Base-by-base conservation (phyloP, 2,113 vertebrate genomes). In the Poicephalus meyeri region DNA sequence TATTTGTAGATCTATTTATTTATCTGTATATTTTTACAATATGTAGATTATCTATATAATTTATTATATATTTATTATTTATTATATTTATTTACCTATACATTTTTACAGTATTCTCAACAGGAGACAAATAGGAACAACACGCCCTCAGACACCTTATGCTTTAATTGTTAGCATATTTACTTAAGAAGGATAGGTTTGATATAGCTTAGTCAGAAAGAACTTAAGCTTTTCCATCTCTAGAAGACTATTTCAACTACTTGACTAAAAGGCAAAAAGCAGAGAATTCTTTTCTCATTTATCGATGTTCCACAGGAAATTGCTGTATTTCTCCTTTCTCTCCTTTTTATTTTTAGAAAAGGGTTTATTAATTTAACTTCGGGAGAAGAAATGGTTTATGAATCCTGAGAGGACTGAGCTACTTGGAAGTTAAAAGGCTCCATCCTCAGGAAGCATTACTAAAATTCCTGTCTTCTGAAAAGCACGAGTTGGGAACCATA, bases 1-100 rank as follows among this genome's bases (percentile, higher is more conserved):
- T 90, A 73, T 72, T 76, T 92, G 44, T 64, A 83, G 55, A 78
- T 85, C 84, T 94, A 92, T 83, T 72, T 86, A 65, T 82, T 90
- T 39, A 46, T 31, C 25, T 82, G 35, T 60, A 13, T 23, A 55
- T 60, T 90, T 94, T 92, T 84, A 80, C 28, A 46, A 47, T 35
- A 9, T 16, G 20, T 58, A 35, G 20, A 35, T 35, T 23, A 21
- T 9, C 5, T 33, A 35, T 58, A 58, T n/a, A 24, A 35, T 15
- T 58, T 16, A 24, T 58, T 58, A 58, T 23, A 24, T 58, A 58
- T 35, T 58, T 58, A 23, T 58, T 58, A 66, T 87, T 89, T 94
- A 92, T 20, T 55, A 20, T 33, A 19, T 83, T 76, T 82, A 69
- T 86, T 92, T 44, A 39, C 28, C 26, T 65, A 35, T 60, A 13